Evolutionary conservation across 2,888 invertebrate species (phyloP), one percentile per base, ranked within the genome.

Genomic region (Drosophila melanosoma): DNA sequence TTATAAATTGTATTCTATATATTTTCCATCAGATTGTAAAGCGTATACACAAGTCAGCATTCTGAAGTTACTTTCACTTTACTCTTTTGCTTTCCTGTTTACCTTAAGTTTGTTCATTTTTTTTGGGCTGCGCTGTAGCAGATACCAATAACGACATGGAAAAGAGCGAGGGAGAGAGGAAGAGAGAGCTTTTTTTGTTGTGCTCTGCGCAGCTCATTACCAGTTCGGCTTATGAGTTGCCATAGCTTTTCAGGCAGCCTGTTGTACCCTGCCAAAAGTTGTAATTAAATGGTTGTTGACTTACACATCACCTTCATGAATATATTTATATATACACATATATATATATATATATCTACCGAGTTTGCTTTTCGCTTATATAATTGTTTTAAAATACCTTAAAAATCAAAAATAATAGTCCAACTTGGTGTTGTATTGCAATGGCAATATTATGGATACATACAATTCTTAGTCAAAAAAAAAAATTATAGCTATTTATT

Each of bases 181-280:
- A 29, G 59, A 75, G 76, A 61, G 65, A 69, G 79, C 66, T 57
- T 54, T 66, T 58, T 42, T 23, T 23, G 15, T 45, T 45, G 23
- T 36, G 33, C 45, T 54, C 11, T 64, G 79, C 67, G 74, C 74
- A 68, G 61, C 54, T 36, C 40, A 64, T 76, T 65, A 77, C 69
- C 71, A 61, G 57, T 67, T 53, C 54, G 75, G 73, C 76, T 69
- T 69, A 38, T 54, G 66, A 63, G 64, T 60, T 58, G 20, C 4
- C 10, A 58, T 75, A 74, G 75, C 82, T 79, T 74, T 82, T 10
- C 57, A 60, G 38, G 51, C 65, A 63, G 73, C 74, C 77, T 71
- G 78, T 72, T 71, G 60, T 63, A 33, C 38, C 23, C 32, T 45
- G 35, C 33, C 35, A 20, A 49, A 53, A 48, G 29, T n/a, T 57